A percentile compares a stretch with the other conserved stretches of the same genome.
phyloP scores from a whole-genome alignment of 2,888 invertebrate genomes.

The Catocala nupta region DNA sequence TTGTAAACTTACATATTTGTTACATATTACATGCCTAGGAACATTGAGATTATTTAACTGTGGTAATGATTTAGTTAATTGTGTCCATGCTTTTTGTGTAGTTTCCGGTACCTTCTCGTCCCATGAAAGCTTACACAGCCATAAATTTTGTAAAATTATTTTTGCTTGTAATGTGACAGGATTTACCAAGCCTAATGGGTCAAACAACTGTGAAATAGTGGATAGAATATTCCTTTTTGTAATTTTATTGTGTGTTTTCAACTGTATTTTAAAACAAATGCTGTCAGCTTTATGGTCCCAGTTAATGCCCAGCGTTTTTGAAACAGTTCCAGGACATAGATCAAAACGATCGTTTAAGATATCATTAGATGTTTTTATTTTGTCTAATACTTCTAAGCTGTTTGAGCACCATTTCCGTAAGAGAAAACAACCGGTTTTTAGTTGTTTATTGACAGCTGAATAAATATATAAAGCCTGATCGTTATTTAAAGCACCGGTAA shows the following conservation, averaged over 20 bases:
- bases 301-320: neutral
- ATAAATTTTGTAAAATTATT: neutral
- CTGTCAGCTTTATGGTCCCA: neutral
- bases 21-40: neutral
- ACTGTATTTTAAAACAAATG: neutral
- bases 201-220: too few relatives aligned
- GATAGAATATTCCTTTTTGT: too few relatives aligned
- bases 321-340: neutral
- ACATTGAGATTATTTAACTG: neutral
- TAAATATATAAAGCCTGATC: too few relatives aligned
- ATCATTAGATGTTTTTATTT: too few relatives aligned
- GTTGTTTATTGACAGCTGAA: too few relatives aligned
- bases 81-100: too few relatives aligned
- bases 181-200: neutral
- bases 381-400: too few relatives aligned
- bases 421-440: too few relatives aligned
- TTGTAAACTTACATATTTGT: neutral
- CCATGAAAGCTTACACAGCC: slow-evolving; percentile 1
- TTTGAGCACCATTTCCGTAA: too few relatives aligned
- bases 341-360: neutral
- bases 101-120: slow-evolving; percentile 1
- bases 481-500: too few relatives aligned
- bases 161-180: neutral
- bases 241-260: too few relatives aligned
- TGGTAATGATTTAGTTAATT: too few relatives aligned